These are phyloP conservation scores for Eupleurogrammus muticus DNA, from an alignment of 2,797 vertebrate species.

Conservation along the genomic window DNA sequence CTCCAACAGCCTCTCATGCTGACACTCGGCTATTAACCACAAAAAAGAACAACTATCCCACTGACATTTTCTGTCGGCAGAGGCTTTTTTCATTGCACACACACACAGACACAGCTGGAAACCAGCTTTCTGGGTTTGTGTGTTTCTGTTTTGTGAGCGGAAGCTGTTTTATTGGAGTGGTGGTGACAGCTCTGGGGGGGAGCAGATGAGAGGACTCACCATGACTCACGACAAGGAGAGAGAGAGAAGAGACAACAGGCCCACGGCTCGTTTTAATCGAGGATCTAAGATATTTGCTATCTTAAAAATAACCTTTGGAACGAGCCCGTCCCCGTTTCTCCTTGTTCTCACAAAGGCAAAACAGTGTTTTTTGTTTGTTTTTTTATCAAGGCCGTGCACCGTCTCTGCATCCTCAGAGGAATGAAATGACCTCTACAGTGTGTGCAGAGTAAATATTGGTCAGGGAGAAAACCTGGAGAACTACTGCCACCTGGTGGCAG, in stretches of 20 bases:
- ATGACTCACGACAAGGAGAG: constrained; percentile 38
- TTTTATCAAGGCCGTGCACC: constrained; percentile 27
- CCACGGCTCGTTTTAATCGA: constrained; percentile 27
- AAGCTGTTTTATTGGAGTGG: constrained; percentile 22
- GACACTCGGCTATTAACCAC: constrained; percentile 20
- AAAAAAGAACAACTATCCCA: constrained; percentile 10
- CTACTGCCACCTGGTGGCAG: constrained; percentile 64
- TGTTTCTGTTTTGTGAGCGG: background rate
- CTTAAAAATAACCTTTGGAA: constrained; percentile 1
- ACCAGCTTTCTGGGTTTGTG: constrained; percentile 6
- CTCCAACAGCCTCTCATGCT: constrained; percentile 7
- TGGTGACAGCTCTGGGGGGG: constrained; percentile 24
- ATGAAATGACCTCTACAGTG: constrained; percentile 70
- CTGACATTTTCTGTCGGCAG: constrained; percentile 27
- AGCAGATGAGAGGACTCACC: constrained; percentile 7
- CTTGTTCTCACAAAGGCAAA: background rate
- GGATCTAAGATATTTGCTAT: constrained; percentile 4
- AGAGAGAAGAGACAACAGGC: constrained; percentile 6
- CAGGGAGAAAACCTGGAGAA: constrained; percentile 17
- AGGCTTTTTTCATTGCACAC: constrained; percentile 23
- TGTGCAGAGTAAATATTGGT: constrained; percentile 34
- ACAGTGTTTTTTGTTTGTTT: no score
- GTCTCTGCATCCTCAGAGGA: constrained; percentile 55
- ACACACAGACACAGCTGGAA: constrained; percentile 23
- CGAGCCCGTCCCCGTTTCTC: background rate